Evolutionary conservation across 1,140 invertebrate species (phyloP).

Genomic region (Condylostylus longicornis): DNA sequence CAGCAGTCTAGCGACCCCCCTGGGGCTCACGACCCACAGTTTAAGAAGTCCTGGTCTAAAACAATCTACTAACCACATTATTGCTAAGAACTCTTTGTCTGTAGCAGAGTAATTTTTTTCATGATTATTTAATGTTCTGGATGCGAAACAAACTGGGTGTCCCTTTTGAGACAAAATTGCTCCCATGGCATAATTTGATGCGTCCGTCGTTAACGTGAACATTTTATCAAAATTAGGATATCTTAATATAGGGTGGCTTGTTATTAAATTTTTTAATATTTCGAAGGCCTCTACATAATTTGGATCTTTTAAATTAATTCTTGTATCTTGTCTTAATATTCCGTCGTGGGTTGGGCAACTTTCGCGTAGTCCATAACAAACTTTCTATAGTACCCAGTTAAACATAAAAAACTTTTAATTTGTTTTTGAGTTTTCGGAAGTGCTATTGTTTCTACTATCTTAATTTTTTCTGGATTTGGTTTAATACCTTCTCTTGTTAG

Average conservation of each 20-base stretch:
- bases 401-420: slow-evolving; percentile 9
- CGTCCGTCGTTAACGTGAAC: slow-evolving; percentile 13
- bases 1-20: no score
- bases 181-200: no score
- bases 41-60: no score
- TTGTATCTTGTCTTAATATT: slow-evolving; percentile 10
- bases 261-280: slow-evolving; percentile 5
- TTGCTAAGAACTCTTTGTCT: slow-evolving; percentile 6
- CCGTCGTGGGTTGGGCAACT: slow-evolving; percentile 5
- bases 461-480: slow-evolving; percentile 12
- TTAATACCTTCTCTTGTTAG: slow-evolving; percentile 6
- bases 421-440: slow-evolving; percentile 8
- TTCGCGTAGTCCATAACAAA: slow-evolving; percentile 13
- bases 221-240: slow-evolving; percentile 6
- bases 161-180: no score
- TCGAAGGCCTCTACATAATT: slow-evolving; percentile 7
- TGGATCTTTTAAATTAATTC: slow-evolving; percentile 6
- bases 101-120: slow-evolving; percentile 3
- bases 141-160: slow-evolving; percentile 1
- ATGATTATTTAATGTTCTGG: slow-evolving; percentile 2
- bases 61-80: slow-evolving; percentile 2
- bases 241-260: background rate
- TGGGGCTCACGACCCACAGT: no score
- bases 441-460: slow-evolving; percentile 9
- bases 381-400: slow-evolving; percentile 7